phyloP scores from a whole-genome alignment of 2,113 vertebrate genomes.

The Terrapene triunguis region DNA sequence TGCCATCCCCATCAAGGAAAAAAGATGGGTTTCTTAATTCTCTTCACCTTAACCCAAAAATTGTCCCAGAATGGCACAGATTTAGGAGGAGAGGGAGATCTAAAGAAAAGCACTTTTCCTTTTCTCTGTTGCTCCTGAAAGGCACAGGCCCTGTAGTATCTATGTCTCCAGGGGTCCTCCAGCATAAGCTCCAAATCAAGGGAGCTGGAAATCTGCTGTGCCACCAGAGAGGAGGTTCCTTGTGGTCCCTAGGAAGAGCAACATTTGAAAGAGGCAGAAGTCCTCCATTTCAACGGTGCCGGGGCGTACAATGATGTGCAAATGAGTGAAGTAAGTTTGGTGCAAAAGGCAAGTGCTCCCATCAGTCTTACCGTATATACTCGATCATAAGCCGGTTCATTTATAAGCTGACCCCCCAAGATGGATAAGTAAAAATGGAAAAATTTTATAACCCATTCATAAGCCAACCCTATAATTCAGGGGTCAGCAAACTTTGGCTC shows the following conservation, averaged over 20 bases:
- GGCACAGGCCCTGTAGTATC: neutral
- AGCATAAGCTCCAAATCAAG: fast-evolving
- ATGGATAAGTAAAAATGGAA: no score
- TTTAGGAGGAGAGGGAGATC: neutral
- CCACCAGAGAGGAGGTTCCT: neutral
- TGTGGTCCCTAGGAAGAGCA: neutral
- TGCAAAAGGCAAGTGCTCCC: neutral
- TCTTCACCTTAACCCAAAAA: neutral
- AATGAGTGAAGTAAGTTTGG: neutral
- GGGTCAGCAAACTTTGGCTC: no score
- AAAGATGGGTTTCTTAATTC: neutral
- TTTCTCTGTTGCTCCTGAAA: neutral
- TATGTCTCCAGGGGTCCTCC: neutral
- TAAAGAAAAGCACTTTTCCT: neutral
- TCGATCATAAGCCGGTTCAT: no score
- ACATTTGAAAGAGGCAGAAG: neutral
- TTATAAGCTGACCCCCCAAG: no score
- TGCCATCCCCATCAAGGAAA: neutral
- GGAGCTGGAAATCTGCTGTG: neutral
- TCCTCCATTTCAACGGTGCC: no score
- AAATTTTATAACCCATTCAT: no score
- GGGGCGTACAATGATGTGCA: neutral
- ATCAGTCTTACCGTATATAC: neutral
- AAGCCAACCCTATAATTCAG: no score
- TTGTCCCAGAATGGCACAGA: neutral